Base-by-base conservation (phyloP, 2,888 invertebrate species). In the Boloria euphrosyne region DNA sequence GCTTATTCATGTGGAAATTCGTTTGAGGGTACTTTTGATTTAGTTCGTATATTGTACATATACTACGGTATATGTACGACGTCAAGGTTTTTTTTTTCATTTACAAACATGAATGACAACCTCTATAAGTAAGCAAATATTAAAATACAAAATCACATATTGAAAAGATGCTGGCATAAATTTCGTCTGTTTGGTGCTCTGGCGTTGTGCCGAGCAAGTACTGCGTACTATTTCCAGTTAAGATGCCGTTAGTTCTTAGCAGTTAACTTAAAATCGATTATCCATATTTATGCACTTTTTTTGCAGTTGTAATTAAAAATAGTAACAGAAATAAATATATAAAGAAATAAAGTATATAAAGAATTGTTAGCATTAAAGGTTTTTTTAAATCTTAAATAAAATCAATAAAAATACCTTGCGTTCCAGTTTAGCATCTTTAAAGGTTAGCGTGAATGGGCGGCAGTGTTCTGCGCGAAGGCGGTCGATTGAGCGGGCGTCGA, bases 401-500 rank as follows among this genome's bases (percentile, higher is more conserved):
- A 3, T 13, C 4, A 43, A 59, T 17, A 0, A 13, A 2, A 38
- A 16, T 81, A 96, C 96, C 95, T 98, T 98, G 70, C 94, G 93
- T 86, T 99, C 98, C 72, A 97, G 93, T 44, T 95, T 93, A 1
- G 92, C 84, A 77, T 97, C 95, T 71, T 96, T 95, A 93, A 99
- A 99, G 70, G 96, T 96, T 67, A 99, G 94, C 31, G 97, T 93
- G 82, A 98, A 93, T 0, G 96, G 95, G 63, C 95, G 95, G 84
- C 98, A 98, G 85, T 99, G 98, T 81, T 98, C 97, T 0, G 96
- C 94, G 63, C 97, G 93, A 62, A 98, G 93, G 61, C 96, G 94
- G 89, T 98, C 98, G 66, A 98, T 97, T 82, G 97, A 97, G 62
- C 98, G 94, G 1, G 98, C 98, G 85, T 98, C 98, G 73, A 99